Base-by-base conservation (phyloP, 1,140 invertebrate species). In the Acromyrmex echinatior region DNA sequence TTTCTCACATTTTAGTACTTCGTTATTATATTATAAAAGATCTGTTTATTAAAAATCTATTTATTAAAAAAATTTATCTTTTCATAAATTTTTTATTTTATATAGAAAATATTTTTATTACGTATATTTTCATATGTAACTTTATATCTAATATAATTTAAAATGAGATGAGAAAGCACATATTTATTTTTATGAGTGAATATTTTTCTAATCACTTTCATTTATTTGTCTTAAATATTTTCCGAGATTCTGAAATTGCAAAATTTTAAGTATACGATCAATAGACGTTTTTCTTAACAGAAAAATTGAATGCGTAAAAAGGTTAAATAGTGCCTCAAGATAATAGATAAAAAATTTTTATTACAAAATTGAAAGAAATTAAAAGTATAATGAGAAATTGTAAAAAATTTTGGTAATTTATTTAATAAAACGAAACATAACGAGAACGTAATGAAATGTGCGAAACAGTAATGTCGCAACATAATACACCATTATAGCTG, bases 401-500 rank as follows among this genome's bases (percentile, higher is more conserved):
- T 39, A 25, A 56, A 25, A 58, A 2, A 39, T 39, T 35, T 76
- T 9, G 51, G n/a, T 56, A 10, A 1, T 76, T 35, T 51, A 21
- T 56, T 35, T 35, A 25, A 2, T 76, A 28, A 56, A 0, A 18
- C 14, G 16, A 12, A n/a, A 56, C 3, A 31, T 31, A 31, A 31
- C 1, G 16, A 65, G 49, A 35, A 35, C 63, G 16, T 65, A 66
- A 66, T 0, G 10, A 21, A 45, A 39, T 1, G 45, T 66, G 18
- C 12, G 12, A 28, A 65, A 51, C 2, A 2, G n/a, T 66, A 66
- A 31, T 6, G 28, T 12, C 31, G 77, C 39, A 66, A 79, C 18
- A 18, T 79, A 66, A 79, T 79, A 45, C 9, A 79, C 6, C 25
- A 12, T 79, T 79, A 45, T 39, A 49, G 39, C 10, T 25, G n/a